Evolutionary conservation across 92 coral and sea anemone species (phyloP), one percentile per base, ranked within the genome.

Genomic region (Anthopleura xanthogrammica): DNA sequence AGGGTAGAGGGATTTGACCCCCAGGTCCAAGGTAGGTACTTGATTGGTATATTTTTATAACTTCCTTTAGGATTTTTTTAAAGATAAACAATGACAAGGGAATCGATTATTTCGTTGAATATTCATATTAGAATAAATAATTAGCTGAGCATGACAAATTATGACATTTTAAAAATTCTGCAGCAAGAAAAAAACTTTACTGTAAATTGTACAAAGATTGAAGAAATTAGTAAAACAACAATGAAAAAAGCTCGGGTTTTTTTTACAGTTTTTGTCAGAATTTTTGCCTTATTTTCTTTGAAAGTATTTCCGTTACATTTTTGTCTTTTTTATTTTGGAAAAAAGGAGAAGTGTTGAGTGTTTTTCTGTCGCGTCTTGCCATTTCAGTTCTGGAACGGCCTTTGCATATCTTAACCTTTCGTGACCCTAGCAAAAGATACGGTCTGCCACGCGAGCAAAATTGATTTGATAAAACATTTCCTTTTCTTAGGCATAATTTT

Each of bases 31-130:
- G 12, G 41, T 4, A 7, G 17, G 24, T 29, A 68, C 74, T 68
- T 68, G 74, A 68, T 68, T n/a, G 41, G 74, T 68, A 64, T 64
- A 68, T 68, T 68, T 68, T 68, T 68, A 68, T 68, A 68, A 68
- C 74, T 68, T 68, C 74, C 74, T 68, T 24, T 68, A 23, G 42
- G 74, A 23, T 68, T 68, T 68, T 29, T 68, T 68, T 68, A 36
- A 36, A 68, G 74, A 68, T 68, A 68, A 68, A 68, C 74, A 68
- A 9, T 23, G 13, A 12, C 41, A 7, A 13, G 41, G 41, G 46
- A 8, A 68, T 16, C 19, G 41, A 23, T 68, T 68, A 36, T 62
- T 62, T 62, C 70, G 70, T 62, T 62, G 29, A 68, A 68, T 68
- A 68, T 68, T 68, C 74, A 68, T 68, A 68, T 10, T 13, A 2